Evolutionary conservation across 2,888 invertebrate genomes (phyloP).

Genomic region (Amitus sp.): DNA sequence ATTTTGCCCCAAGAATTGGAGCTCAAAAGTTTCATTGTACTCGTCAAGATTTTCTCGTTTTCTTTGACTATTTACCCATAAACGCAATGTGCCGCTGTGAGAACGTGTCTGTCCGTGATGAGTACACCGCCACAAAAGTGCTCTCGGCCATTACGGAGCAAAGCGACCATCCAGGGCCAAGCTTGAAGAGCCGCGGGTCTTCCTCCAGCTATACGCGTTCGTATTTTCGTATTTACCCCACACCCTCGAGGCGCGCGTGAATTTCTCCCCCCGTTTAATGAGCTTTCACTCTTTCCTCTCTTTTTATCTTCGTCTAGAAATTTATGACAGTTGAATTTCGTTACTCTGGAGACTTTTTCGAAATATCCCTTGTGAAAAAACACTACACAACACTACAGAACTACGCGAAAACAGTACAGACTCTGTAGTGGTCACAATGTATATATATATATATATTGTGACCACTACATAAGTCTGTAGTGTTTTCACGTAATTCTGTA

Average conservation of each 20-base stretch:
- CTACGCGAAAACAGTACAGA: no score
- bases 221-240: constrained; percentile 69
- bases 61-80: constrained; percentile 37
- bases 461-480: no score
- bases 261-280: constrained; percentile 19
- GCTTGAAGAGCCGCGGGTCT: constrained; percentile 73
- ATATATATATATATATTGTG: no score
- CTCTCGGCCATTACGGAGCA: constrained; percentile 72
- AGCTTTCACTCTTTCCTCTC: not conserved
- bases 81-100: constrained; percentile 81
- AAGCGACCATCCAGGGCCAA: constrained; percentile 88
- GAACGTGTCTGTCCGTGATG: constrained; percentile 80
- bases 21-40: no score
- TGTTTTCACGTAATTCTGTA: no score
- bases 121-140: constrained; percentile 85
- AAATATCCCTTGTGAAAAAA: constrained; percentile 49
- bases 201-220: constrained; percentile 72
- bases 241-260: constrained; percentile 65
- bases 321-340: not conserved
- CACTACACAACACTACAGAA: constrained; percentile 42
- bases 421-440: no score
- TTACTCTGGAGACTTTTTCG: constrained; percentile 35
- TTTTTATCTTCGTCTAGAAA: constrained; percentile 28
- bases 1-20: no score
- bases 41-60: not conserved